Evolutionary conservation across 2,113 vertebrate genomes (phyloP), one percentile per base, ranked within the genome.

Genomic region (Amblyopsis rosae): DNA sequence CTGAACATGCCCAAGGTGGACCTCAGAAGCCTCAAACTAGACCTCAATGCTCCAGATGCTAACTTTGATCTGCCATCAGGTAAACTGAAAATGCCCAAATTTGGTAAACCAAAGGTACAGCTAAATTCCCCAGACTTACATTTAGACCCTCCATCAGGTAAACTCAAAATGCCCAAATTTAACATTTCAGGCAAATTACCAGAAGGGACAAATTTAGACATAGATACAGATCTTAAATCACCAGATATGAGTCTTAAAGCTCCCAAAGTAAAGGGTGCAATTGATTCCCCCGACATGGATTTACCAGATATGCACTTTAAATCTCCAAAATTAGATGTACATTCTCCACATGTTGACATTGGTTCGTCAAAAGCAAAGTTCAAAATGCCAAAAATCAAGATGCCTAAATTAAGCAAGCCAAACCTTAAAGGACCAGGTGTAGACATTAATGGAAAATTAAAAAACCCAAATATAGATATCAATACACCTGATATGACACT

Each of bases 221-320:
- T 84, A 6, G 78, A 87, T 46, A 55, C 82, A 11, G 71, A 76
- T n/a, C 1, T 83, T 1, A 85, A 82, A 45, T 41, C 72, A 33
- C 79, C 87, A 48, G 76, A 84, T 48, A 45, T 81, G 3, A 75
- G 82, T 79, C 11, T 84, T 3, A 86, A 72, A 64, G 17, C 55
- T 26, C 83, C 88, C 65, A 88, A 80, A 32, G 57, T 87, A 1
- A 90, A 91, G 73, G 71, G 80, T 56, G 85, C 70, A 16, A 17
- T 90, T 1, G 35, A 86, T 65, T n/a, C 47, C n/a, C 77, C 82
- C 0, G 69, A 79, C 3, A 10, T 74, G 4, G 19, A 63, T 17
- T 4, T 72, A 11, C 67, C 74, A 15, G 62, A 72, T 17, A 53
- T 47, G 46, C 47, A 75, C 51, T 11, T 78, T 1, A 59, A 67